Evolutionary conservation across 2,888 invertebrate species (phyloP).

Genomic region (Chloroclystis v-ata): DNA sequence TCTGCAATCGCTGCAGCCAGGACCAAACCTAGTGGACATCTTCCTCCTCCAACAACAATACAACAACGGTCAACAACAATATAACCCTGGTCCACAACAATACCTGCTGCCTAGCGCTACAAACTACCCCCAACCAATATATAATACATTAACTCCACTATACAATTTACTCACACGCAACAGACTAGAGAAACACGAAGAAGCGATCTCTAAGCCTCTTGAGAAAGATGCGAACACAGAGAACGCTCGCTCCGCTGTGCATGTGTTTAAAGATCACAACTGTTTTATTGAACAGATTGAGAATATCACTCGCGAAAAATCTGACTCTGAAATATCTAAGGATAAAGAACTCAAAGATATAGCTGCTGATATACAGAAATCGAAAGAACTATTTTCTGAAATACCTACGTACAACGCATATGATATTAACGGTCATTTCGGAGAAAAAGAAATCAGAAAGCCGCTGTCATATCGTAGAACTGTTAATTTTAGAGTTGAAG

Average conservation of each 20-base stretch:
- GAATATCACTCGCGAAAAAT: background rate
- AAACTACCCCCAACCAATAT: conserved; percentile 17
- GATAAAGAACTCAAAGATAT: conserved; percentile 38
- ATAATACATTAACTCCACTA: conserved; percentile 27
- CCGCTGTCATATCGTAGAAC: conserved; percentile 46
- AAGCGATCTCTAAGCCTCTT: conserved; percentile 37
- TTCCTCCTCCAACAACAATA: conserved; percentile 55
- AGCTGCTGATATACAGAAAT: conserved; percentile 39
- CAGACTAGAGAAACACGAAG: conserved; percentile 14
- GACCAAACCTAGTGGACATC: conserved; percentile 43
- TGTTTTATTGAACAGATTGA: conserved; percentile 41
- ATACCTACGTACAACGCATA: conserved; percentile 40
- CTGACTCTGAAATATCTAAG: background rate
- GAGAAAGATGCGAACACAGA: conserved; percentile 43
- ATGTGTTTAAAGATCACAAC: conserved; percentile 65
- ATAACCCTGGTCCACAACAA: too few species aligned
- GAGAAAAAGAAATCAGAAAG: conserved; percentile 37
- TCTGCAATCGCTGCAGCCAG: conserved; percentile 2
- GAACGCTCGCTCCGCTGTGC: conserved; percentile 46
- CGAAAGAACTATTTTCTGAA: conserved; percentile 42
- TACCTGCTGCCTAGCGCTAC: conserved; percentile 29
- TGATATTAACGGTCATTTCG: conserved; percentile 54
- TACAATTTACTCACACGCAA: conserved; percentile 44
- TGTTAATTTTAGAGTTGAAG: conserved; percentile 51
- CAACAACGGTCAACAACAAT: conserved; percentile 24